Evolutionary conservation across 2,797 vertebrate genomes (phyloP).

Genomic region (Borostomias antarcticus): DNA sequence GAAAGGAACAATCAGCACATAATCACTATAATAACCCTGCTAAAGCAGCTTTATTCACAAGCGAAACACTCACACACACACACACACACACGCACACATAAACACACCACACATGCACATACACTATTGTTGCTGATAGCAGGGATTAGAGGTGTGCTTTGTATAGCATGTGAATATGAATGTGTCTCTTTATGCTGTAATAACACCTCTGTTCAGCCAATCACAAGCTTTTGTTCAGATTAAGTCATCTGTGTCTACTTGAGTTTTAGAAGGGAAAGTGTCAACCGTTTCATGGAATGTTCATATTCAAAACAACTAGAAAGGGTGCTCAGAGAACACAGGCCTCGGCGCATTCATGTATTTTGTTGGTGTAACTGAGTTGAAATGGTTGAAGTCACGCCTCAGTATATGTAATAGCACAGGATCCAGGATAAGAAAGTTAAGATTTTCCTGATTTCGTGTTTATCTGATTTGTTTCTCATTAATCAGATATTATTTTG

Average conservation of each 20-base stretch:
- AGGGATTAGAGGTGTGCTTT: constrained; percentile 70
- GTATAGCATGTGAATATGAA: constrained; percentile 67
- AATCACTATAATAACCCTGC: constrained; percentile 53
- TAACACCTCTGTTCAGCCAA: constrained; percentile 70
- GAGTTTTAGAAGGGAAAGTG: constrained; percentile 57
- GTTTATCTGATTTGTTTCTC: no score
- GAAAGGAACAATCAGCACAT: constrained; percentile 61
- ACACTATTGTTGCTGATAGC: constrained; percentile 60
- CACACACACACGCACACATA: constrained; percentile 19
- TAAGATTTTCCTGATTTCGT: no score
- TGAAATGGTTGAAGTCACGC: no score
- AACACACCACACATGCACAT: constrained; percentile 24
- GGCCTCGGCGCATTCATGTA: no score
- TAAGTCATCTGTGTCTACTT: constrained; percentile 67
- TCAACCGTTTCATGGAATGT: no score
- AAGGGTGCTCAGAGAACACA: no score
- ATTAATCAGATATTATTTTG: no score
- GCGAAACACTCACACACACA: constrained; percentile 6
- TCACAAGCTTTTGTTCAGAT: constrained; percentile 69
- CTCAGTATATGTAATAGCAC: no score
- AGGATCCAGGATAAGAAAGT: no score
- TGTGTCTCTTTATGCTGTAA: constrained; percentile 57
- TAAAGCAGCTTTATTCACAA: constrained; percentile 48
- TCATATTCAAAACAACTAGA: no score
- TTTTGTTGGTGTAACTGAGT: no score